Conservation (phyloP, 2,113 vertebrate species). For the Thalassarche chlororhynchos region DNA sequence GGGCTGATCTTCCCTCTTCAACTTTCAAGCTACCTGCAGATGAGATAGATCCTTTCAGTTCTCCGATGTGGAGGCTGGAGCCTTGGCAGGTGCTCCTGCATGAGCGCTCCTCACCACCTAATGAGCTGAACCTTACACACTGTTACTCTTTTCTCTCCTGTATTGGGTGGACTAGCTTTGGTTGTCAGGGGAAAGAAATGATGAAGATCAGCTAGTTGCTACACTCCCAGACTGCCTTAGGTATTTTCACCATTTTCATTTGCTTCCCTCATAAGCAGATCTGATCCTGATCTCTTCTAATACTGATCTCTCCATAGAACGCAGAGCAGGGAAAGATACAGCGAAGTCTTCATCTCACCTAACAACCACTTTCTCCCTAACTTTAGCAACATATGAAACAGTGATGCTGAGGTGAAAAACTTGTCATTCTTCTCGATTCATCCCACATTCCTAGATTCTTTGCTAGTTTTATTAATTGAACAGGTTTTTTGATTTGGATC, state of each 20-base stretch:
- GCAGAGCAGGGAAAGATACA: not conserved
- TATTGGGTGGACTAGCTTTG: not conserved
- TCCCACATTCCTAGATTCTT: not conserved
- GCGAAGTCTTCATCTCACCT: not conserved
- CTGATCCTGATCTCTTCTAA: not conserved
- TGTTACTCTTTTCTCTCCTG: not conserved
- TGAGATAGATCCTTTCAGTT: not conserved
- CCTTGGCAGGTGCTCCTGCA: not conserved
- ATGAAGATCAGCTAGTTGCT: not conserved
- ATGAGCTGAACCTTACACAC: not conserved
- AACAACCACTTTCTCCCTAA: not conserved
- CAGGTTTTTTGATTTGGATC: not conserved
- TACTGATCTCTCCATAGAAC: not conserved
- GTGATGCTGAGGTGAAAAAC: not conserved
- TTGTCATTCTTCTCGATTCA: not conserved
- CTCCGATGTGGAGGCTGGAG: fast-evolving
- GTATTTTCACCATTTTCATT: not conserved
- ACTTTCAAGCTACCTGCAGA: not conserved
- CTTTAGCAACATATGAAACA: not conserved
- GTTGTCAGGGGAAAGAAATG: not conserved
- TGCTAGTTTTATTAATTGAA: not conserved
- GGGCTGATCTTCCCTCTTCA: not conserved
- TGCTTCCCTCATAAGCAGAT: not conserved
- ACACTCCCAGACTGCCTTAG: not conserved
- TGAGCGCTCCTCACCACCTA: not conserved